Percentiles rank a stretch among this genome's conserved stretches.
phyloP scores from a whole-genome alignment of 2,888 invertebrate species.

The Drosophila yooni region DNA sequence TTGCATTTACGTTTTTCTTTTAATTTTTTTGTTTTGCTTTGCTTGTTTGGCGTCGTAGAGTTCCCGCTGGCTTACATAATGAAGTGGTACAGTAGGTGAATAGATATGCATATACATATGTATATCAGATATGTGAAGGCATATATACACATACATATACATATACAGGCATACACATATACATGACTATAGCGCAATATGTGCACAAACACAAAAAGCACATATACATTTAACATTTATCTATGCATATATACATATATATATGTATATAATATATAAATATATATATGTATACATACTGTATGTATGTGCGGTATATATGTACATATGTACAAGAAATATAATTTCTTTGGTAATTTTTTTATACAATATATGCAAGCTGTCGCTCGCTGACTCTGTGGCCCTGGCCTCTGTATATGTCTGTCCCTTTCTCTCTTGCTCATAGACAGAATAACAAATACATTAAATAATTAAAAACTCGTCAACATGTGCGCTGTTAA shows the following conservation, averaged over 20 bases:
- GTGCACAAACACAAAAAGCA: conserved; percentile 27
- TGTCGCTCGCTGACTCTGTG: conserved; percentile 68
- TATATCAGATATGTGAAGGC: conserved; percentile 59
- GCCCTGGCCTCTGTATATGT: conserved; percentile 76
- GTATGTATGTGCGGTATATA: conserved; percentile 26
- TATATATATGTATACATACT: conserved; percentile 13
- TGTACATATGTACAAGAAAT: conserved; percentile 55
- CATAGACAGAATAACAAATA: conserved; percentile 80
- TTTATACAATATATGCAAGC: conserved; percentile 61
- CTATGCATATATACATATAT: conserved; percentile 30
- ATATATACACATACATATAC: conserved; percentile 32
- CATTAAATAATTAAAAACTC: conserved; percentile 80
- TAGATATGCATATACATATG: conserved; percentile 67
- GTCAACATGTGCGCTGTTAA: conserved; percentile 80
- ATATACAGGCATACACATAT: conserved; percentile 37
- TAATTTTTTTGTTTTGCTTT: conserved; percentile 42
- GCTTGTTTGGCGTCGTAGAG: conserved; percentile 63
- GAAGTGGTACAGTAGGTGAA: conserved; percentile 78
- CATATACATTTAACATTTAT: conserved; percentile 33
- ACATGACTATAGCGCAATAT: conserved; percentile 43
- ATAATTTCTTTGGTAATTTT: conserved; percentile 42
- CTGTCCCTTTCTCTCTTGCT: conserved; percentile 72
- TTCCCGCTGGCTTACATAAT: conserved; percentile 74
- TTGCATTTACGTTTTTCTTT: conserved; percentile 33
- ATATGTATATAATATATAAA: conserved; percentile 18